Percentiles rank a stretch among this genome's conserved stretches.
Evolutionary conservation across 2,888 invertebrate species (phyloP).

Genomic region (Leuctra nigra): DNA sequence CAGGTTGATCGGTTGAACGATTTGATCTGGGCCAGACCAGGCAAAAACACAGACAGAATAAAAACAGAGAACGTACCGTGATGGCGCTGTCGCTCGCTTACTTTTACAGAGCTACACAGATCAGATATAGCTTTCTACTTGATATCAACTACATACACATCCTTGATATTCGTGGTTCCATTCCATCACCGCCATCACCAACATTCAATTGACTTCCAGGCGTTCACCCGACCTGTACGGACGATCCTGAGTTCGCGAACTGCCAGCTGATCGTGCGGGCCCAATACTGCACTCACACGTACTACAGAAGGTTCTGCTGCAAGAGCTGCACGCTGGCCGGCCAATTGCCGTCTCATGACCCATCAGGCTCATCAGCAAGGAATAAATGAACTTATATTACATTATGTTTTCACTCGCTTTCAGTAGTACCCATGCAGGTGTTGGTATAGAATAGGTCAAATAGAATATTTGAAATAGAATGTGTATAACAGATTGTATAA

Average conservation of each 20-base stretch:
- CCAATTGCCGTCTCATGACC: constrained; percentile 49
- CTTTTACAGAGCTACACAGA: too few relatives aligned
- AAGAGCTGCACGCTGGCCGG: constrained; percentile 86
- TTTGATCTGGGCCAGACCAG: background rate
- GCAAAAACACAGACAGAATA: background rate
- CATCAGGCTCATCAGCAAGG: constrained; percentile 23
- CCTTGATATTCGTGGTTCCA: too few relatives aligned
- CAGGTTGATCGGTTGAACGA: too few relatives aligned
- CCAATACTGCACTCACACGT: constrained; percentile 77
- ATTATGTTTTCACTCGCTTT: too few relatives aligned
- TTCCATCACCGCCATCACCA: background rate
- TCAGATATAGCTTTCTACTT: background rate
- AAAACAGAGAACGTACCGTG: background rate
- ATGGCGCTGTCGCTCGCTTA: too few relatives aligned
- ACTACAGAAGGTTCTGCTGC: constrained; percentile 87
- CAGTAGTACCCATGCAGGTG: too few relatives aligned
- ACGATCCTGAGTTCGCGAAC: constrained; percentile 83
- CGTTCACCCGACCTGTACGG: constrained; percentile 73
- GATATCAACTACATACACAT: background rate
- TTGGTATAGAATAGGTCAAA: too few relatives aligned
- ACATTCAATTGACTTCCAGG: constrained; percentile 45
- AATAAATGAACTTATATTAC: too few relatives aligned
- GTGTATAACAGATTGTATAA: too few relatives aligned
- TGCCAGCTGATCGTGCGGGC: constrained; percentile 82
- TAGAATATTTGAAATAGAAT: too few relatives aligned